Evolutionary conservation across 1,140 invertebrate genomes (phyloP).

Genomic region (Neodiprion fabricii): DNA sequence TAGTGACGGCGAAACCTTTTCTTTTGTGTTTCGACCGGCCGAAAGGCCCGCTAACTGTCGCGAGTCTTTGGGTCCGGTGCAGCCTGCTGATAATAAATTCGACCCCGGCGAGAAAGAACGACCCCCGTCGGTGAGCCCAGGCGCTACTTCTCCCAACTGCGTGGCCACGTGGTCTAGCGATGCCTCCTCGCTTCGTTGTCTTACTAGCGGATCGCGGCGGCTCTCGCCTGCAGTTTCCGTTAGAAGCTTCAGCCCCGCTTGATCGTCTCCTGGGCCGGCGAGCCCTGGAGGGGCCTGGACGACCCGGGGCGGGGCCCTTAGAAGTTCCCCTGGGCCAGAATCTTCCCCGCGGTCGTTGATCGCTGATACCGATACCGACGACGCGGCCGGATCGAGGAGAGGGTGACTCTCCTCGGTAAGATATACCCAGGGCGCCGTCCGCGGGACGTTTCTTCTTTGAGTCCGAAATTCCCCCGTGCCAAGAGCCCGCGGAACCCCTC

Average conservation of each 20-base stretch:
- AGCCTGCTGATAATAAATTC: too few species aligned
- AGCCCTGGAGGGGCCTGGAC: conserved; percentile 38
- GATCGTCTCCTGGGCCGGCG: conserved; percentile 40
- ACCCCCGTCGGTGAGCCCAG: neutral
- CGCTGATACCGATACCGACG: neutral
- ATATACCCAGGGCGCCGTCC: conserved; percentile 7
- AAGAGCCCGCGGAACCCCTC: conserved; percentile 1
- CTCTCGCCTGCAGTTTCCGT: conserved; percentile 20
- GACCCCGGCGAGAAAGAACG: neutral
- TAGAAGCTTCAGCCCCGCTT: conserved; percentile 43
- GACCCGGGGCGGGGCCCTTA: conserved; percentile 46
- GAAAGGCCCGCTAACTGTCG: neutral
- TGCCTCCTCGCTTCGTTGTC: neutral
- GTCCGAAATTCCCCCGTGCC: neutral
- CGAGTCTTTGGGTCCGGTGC: too few species aligned
- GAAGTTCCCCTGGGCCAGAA: conserved; percentile 44
- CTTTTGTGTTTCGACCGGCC: neutral
- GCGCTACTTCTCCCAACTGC: neutral
- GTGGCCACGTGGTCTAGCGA: neutral
- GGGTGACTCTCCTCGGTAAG: neutral
- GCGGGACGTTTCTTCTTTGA: conserved; percentile 6
- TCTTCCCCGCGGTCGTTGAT: conserved; percentile 5
- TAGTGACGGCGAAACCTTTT: neutral
- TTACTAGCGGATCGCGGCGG: neutral
- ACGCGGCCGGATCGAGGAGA: neutral